Base-by-base conservation (phyloP, 37 sponge, comb jelly and placozoan genomes). In the Chondrosia reniformis region DNA sequence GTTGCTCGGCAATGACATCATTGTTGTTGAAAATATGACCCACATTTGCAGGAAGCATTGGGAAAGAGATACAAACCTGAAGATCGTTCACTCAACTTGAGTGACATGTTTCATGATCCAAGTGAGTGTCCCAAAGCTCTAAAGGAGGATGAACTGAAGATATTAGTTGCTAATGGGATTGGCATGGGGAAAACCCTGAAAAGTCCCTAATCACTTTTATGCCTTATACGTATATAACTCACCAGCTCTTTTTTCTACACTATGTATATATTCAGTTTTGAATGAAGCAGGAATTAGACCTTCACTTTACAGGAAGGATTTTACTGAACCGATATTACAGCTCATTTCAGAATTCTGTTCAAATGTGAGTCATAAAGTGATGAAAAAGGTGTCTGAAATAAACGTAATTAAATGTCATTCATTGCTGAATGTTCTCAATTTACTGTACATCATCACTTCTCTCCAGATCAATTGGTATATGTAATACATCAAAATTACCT, bases 101-200 rank as follows among this genome's bases (percentile, higher is more conserved):
- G 72, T 69, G 41, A 69, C 36, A 69, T 69, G 72, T 69, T 39
- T 25, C 39, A 69, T 69, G 72, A 69, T 37, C 37, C 72, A 12
- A 69, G 72, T 69, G 34, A 33, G 66, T 64, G 17, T n/a, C n/a
- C n/a, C n/a, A n/a, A n/a, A n/a, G n/a, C n/a, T n/a, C n/a, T n/a
- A n/a, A n/a, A n/a, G n/a, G n/a, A n/a, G n/a, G n/a, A n/a, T n/a
- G n/a, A n/a, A n/a, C n/a, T n/a, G n/a, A n/a, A n/a, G n/a, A n/a
- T n/a, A n/a, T n/a, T n/a, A n/a, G n/a, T n/a, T n/a, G n/a, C n/a
- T n/a, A n/a, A n/a, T n/a, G n/a, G n/a, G n/a, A n/a, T n/a, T n/a
- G n/a, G n/a, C n/a, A n/a, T n/a, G n/a, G n/a, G n/a, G n/a, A n/a
- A n/a, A n/a, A n/a, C n/a, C n/a, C n/a, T n/a, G n/a, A n/a, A n/a